These are phyloP conservation scores for Noctua janthina DNA, from an alignment of 2,888 invertebrate species.

Conservation along the genomic window DNA sequence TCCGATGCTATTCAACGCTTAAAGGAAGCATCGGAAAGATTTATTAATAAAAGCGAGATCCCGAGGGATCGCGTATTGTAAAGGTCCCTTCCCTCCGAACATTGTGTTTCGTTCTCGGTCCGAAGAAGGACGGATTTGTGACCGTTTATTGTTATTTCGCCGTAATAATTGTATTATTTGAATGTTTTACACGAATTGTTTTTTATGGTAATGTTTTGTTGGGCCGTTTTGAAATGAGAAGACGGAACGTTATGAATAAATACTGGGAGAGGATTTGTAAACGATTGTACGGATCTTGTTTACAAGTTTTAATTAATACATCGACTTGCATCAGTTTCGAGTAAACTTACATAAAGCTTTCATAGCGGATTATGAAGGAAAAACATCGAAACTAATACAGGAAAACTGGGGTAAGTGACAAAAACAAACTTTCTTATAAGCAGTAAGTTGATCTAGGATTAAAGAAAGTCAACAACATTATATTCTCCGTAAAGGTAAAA, in stretches of 20 bases:
- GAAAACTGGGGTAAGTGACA: background rate
- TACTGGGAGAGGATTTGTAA: constrained; percentile 22
- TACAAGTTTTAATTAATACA: background rate
- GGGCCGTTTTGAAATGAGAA: constrained; percentile 17
- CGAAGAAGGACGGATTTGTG: constrained; percentile 46
- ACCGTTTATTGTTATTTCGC: constrained; percentile 47
- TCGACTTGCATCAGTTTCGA: background rate
- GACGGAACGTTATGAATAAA: constrained; percentile 39
- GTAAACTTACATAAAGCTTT: background rate
- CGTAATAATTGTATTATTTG: constrained; percentile 59
- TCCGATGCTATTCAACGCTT: constrained; percentile 74
- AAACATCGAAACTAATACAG: background rate
- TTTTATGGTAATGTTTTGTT: constrained; percentile 54
- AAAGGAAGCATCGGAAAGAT: constrained; percentile 79
- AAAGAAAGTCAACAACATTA: background rate
- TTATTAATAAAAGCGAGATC: constrained; percentile 80
- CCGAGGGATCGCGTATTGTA: constrained; percentile 67
- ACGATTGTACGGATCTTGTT: background rate
- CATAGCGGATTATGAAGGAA: no score
- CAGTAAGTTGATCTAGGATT: background rate
- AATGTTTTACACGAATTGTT: constrained; percentile 53
- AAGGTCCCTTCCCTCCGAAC: constrained; percentile 49
- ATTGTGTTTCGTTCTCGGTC: constrained; percentile 41
- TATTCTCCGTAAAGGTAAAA: background rate
- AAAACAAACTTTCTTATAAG: background rate